Conservation (phyloP, 2,113 vertebrate genomes). For the Stigmatopora argus region DNA sequence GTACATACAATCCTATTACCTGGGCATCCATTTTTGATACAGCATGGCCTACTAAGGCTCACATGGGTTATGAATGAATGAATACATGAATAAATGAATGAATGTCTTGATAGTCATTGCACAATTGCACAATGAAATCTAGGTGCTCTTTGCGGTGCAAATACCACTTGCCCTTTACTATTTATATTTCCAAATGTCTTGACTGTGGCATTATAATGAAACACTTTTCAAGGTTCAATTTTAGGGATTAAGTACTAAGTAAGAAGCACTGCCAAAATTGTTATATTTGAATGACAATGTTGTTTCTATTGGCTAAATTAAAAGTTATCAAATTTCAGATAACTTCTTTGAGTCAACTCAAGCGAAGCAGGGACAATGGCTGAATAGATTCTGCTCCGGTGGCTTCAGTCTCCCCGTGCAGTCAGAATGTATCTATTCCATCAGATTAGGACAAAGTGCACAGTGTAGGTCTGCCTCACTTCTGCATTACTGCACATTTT, state of each 20-base stretch:
- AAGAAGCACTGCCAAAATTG: neutral
- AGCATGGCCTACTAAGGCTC: no score
- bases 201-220: neutral
- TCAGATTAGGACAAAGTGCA: conserved; percentile 22
- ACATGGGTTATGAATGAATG: no score
- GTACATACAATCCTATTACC: no score
- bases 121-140: no score
- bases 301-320: neutral
- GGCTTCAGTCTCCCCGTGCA: conserved; percentile 8
- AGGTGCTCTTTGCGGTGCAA: no score
- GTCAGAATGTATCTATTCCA: conserved; percentile 7
- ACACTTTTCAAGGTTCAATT: neutral
- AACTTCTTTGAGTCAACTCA: neutral
- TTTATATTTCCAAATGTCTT: neutral
- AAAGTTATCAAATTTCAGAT: neutral
- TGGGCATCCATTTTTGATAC: no score
- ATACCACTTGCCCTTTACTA: no score
- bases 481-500: conserved; percentile 25
- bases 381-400: conserved; percentile 15
- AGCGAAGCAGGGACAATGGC: conserved; percentile 2
- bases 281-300: neutral
- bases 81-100: no score
- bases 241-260: neutral
- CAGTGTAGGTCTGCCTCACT: conserved; percentile 15
- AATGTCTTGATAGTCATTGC: no score